phyloP scores from a whole-genome alignment of 2,797 vertebrate genomes.

The Typhlichthys subterraneus region DNA sequence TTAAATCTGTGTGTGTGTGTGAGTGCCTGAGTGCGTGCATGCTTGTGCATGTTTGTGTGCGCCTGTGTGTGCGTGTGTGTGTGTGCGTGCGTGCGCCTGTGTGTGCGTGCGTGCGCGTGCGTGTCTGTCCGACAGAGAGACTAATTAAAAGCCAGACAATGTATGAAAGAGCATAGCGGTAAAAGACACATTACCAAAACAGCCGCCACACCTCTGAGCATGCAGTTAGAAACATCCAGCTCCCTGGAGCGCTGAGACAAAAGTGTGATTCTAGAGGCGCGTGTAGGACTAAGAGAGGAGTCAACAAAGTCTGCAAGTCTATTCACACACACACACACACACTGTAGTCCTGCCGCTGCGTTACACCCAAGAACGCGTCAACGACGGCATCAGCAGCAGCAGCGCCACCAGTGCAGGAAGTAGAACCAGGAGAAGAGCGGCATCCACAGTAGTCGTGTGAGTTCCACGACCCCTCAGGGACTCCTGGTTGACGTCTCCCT shows the following conservation, averaged over 20 bases:
- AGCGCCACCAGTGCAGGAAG: slow-evolving; percentile 2
- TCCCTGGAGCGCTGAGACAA: slow-evolving; percentile 40
- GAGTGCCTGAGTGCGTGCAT: background rate
- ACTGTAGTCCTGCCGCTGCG: slow-evolving; percentile 28
- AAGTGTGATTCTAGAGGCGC: slow-evolving; percentile 43
- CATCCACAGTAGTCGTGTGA: slow-evolving; percentile 5
- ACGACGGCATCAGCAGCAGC: slow-evolving; percentile 47
- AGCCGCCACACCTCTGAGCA: slow-evolving; percentile 57
- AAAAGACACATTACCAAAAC: slow-evolving; percentile 61
- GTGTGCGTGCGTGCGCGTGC: slow-evolving; percentile 3
- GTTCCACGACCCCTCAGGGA: slow-evolving; percentile 75
- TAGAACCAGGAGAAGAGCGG: slow-evolving; percentile 4
- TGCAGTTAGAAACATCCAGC: slow-evolving; percentile 54
- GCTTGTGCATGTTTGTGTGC: background rate
- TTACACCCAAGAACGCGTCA: slow-evolving; percentile 60
- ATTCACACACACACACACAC: slow-evolving; percentile 29
- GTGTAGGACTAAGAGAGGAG: slow-evolving; percentile 30
- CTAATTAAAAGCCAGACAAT: slow-evolving; percentile 55
- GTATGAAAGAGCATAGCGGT: slow-evolving; percentile 49
- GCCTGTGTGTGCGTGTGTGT: background rate
- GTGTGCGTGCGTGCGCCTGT: background rate
- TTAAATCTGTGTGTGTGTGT: slow-evolving; percentile 1
- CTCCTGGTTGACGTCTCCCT: slow-evolving; percentile 86
- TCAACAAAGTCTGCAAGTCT: slow-evolving; percentile 52
- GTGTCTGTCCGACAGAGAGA: slow-evolving; percentile 30